Percentiles rank a stretch among this genome's conserved stretches.
Evolutionary conservation across 2,888 invertebrate species (phyloP).

Genomic region (Metalampra italica): DNA sequence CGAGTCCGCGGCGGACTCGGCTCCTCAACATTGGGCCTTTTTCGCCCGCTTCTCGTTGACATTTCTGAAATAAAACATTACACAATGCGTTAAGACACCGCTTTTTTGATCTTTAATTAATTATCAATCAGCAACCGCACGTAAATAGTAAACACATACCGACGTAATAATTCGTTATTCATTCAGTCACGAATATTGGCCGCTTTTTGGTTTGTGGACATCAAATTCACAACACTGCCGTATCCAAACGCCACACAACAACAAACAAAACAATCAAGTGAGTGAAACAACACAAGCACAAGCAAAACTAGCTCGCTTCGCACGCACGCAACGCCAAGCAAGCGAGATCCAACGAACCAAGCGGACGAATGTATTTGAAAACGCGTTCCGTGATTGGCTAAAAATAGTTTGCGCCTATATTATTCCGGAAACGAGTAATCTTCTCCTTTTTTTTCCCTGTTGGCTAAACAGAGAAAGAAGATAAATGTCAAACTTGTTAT

Average conservation of each 20-base stretch:
- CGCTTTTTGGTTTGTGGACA: constrained; percentile 11
- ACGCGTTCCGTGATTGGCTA: constrained; percentile 55
- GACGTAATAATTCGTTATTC: constrained; percentile 9
- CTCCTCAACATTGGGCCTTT: constrained; percentile 48
- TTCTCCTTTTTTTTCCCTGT: constrained; percentile 17
- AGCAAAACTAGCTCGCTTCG: neutral
- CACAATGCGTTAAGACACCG: constrained; percentile 22
- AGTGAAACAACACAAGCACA: constrained; percentile 21
- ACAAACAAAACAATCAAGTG: too few relatives aligned
- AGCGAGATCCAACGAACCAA: constrained; percentile 35
- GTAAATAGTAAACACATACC: constrained; percentile 34
- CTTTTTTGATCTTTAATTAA: constrained; percentile 36
- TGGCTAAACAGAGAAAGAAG: constrained; percentile 15
- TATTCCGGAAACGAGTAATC: constrained; percentile 17
- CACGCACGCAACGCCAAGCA: constrained; percentile 53
- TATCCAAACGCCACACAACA: constrained; percentile 11
- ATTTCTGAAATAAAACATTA: constrained; percentile 40
- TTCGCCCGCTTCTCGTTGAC: constrained; percentile 67
- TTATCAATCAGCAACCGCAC: constrained; percentile 56
- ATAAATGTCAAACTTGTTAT: constrained; percentile 4
- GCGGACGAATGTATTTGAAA: constrained; percentile 62
- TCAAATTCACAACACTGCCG: constrained; percentile 15
- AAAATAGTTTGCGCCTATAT: constrained; percentile 37
- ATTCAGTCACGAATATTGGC: constrained; percentile 9
- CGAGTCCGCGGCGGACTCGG: constrained; percentile 56